These are phyloP conservation scores for Cacoxenus indagator DNA, from an alignment of 2,888 invertebrate genomes.

Conservation along the genomic window DNA sequence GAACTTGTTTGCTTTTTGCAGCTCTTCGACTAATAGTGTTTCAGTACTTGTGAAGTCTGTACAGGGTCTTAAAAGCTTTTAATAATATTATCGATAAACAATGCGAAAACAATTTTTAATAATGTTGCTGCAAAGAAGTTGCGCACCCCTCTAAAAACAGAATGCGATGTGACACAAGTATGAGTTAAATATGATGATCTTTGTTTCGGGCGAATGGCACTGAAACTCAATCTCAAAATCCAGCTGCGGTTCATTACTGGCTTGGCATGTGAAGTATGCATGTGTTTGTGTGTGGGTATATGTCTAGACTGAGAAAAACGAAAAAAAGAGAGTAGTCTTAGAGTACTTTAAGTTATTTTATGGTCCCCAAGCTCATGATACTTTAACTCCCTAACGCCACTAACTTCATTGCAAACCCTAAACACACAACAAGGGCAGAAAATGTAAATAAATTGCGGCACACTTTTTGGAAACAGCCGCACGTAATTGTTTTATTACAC, in stretches of 20 bases:
- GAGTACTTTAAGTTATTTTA: too few species aligned
- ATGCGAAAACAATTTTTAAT: conserved; percentile 36
- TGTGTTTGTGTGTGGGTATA: background rate
- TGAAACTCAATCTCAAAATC: background rate
- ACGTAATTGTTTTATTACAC: conserved; percentile 7
- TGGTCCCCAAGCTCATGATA: too few species aligned
- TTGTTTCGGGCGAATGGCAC: background rate
- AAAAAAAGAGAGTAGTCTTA: too few species aligned
- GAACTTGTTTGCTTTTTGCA: background rate
- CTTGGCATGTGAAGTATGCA: conserved; percentile 3
- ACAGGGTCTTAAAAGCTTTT: conserved; percentile 11
- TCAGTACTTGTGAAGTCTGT: background rate
- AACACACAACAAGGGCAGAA: too few species aligned
- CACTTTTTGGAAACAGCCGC: background rate
- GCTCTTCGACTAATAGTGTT: background rate
- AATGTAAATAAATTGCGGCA: background rate
- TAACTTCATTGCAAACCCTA: too few species aligned
- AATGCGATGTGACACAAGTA: background rate
- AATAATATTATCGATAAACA: conserved; percentile 31
- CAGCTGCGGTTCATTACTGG: background rate
- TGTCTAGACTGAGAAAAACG: conserved; percentile 14
- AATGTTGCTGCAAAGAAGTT: conserved; percentile 26
- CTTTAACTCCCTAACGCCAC: too few species aligned
- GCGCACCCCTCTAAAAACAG: background rate
- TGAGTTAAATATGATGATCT: conserved; percentile 3